Base-by-base conservation (phyloP, 2,797 vertebrate species). In the Loris lydekkerianus region DNA sequence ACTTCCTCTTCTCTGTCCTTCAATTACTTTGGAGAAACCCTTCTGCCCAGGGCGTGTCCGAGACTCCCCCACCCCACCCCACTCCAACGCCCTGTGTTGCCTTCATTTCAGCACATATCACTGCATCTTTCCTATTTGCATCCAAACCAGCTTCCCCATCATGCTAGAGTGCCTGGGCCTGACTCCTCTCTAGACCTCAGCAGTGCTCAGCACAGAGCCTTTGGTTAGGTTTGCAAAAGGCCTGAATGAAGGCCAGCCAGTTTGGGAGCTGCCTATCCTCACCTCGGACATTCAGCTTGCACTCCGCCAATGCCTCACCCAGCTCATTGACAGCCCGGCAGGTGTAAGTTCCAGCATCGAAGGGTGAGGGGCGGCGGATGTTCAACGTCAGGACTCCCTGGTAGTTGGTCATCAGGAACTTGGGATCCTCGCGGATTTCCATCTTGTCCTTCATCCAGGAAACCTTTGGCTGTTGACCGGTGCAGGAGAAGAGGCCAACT, bases 381-480 rank as follows among this genome's bases (percentile, higher is more conserved):
- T 98, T 99, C 77, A 99, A 98, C 2, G 99, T 99, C 98, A 99
- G 96, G 85, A 99, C 99, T 0, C 99, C 99, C 97, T 99, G 99
- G 98, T 99, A 98, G 98, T 99, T 99, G 97, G 98, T 99, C 98
- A 99, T 99, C 97, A 99, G 97, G 98, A 98, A 99, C 98, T 99
- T 99, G 76, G 99, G 99, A 60, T 99, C 99, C 3, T 98, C 99
- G 0, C 98, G 97, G 43, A 99, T 98, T 81, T 99, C 98, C 98
- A 99, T 98, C 29, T 98, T 99, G 98, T 99, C 99, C 98, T 99
- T 99, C 99, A 99, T 99, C 99, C 99, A 99, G 83, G 99, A 97
- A 96, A 99, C 99, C 97, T 99, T 99, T 0, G 99, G 99, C 99
- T 98, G 90, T 18, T 5, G 61, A 63, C 56, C 14, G 56, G 34